Evolutionary conservation across 2,888 invertebrate genomes (phyloP).

Genomic region (Cantharis nigra): DNA sequence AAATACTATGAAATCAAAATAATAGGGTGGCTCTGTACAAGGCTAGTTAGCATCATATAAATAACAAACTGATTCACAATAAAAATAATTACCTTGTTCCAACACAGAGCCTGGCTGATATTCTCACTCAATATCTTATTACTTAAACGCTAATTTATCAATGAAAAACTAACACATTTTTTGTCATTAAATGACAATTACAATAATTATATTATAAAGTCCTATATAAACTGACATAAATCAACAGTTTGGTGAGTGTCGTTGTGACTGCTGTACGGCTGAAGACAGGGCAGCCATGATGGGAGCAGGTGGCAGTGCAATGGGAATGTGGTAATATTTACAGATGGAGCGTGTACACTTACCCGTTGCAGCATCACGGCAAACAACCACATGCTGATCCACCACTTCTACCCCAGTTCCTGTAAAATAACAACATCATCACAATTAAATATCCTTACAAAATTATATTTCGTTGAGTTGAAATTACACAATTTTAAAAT

Average conservation of each 20-base stretch:
- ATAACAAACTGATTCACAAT: slow-evolving; percentile 43
- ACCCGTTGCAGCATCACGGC: slow-evolving; percentile 94
- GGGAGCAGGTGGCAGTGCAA: slow-evolving; percentile 83
- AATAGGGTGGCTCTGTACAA: slow-evolving; percentile 45
- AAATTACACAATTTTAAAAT: too few species aligned
- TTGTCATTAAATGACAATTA: slow-evolving; percentile 56
- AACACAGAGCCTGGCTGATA: slow-evolving; percentile 45
- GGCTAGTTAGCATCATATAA: slow-evolving; percentile 38
- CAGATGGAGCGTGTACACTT: slow-evolving; percentile 91
- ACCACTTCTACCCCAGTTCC: slow-evolving; percentile 94
- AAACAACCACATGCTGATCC: slow-evolving; percentile 94
- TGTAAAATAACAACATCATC: slow-evolving; percentile 58
- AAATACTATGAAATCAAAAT: slow-evolving; percentile 36
- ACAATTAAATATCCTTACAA: neutral
- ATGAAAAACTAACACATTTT: slow-evolving; percentile 50
- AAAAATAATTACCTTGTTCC: slow-evolving; percentile 38
- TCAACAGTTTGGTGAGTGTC: slow-evolving; percentile 49
- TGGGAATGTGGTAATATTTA: slow-evolving; percentile 97
- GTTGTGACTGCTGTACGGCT: slow-evolving; percentile 57
- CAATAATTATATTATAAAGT: slow-evolving; percentile 53
- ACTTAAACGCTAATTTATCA: slow-evolving; percentile 37
- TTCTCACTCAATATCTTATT: slow-evolving; percentile 42
- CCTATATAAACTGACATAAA: slow-evolving; percentile 54
- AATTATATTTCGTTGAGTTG: neutral
- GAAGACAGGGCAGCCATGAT: slow-evolving; percentile 67